Conservation (phyloP, 2,888 invertebrate species). For the Machimus atricapillus region DNA sequence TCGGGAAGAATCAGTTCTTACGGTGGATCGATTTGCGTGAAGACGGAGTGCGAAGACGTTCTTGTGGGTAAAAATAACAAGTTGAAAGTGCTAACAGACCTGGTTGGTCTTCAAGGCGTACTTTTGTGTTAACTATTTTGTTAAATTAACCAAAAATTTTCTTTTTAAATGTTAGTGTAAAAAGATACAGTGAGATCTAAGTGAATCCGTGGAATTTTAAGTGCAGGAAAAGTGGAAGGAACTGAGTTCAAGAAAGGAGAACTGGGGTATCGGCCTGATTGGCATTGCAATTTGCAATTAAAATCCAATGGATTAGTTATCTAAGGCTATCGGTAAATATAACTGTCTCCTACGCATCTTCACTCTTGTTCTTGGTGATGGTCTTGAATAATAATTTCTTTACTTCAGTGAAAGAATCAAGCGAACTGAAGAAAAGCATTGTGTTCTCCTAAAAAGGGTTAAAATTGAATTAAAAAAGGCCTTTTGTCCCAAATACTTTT, state of each 20-base stretch:
- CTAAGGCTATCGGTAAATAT: constrained; percentile 43
- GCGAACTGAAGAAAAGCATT: background rate
- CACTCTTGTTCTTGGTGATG: constrained; percentile 5
- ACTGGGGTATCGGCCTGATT: background rate
- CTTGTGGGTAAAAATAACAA: background rate
- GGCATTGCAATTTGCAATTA: background rate
- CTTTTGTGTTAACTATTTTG: background rate
- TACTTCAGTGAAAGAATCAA: background rate
- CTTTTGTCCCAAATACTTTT: background rate
- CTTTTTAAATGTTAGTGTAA: background rate
- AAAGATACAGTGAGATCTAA: background rate
- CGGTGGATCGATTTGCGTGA: constrained; percentile 18
- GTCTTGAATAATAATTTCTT: constrained; percentile 22
- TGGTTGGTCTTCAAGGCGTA: background rate
- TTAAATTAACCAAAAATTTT: background rate
- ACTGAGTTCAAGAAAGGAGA: background rate
- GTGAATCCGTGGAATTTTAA: background rate
- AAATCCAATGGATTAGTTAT: constrained; percentile 43
- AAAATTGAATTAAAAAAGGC: background rate
- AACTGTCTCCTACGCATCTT: constrained; percentile 39
- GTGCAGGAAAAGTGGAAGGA: background rate
- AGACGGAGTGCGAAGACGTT: background rate
- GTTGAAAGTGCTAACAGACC: background rate
- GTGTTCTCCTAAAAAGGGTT: background rate
- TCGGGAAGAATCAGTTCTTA: constrained; percentile 46